These are phyloP conservation scores for Corapipo altera DNA, from an alignment of 2,113 vertebrate species.

Conservation along the genomic window DNA sequence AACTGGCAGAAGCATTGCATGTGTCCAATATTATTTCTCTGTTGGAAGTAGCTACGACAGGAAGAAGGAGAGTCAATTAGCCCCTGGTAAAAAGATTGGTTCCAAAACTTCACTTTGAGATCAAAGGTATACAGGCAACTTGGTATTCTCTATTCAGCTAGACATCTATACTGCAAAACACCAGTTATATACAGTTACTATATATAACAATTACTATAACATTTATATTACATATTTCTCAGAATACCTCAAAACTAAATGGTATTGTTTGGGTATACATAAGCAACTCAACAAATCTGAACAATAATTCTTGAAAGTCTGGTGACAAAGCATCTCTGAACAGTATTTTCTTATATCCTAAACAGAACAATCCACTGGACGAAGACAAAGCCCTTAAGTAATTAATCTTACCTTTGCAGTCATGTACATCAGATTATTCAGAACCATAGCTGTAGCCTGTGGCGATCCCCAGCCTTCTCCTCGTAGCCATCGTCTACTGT, in stretches of 20 bases:
- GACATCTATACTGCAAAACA: not conserved
- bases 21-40: not conserved
- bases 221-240: not conserved
- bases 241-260: not conserved
- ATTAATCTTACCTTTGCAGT: slow-evolving; percentile 89
- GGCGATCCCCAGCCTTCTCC: slow-evolving; percentile 98
- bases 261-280: not conserved
- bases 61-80: not conserved
- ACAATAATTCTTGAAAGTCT: not conserved
- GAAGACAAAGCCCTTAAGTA: not conserved
- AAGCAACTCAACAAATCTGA: not conserved
- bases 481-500: slow-evolving; percentile 91
- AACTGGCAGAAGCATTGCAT: not conserved
- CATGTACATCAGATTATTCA: slow-evolving; percentile 99
- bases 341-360: not conserved
- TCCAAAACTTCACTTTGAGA: not conserved
- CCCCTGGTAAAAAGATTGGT: not conserved
- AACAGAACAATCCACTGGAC: not conserved
- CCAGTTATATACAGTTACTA: not conserved
- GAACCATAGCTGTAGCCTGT: slow-evolving; percentile 94
- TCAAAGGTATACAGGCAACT: fast-evolving
- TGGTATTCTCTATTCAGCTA: not conserved
- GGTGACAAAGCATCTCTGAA: not conserved
- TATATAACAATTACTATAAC: not conserved
- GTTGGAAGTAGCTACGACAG: not conserved